Evolutionary conservation across 2,797 vertebrate species (phyloP), one percentile per base, ranked within the genome.

Genomic region (Tinamus major): DNA sequence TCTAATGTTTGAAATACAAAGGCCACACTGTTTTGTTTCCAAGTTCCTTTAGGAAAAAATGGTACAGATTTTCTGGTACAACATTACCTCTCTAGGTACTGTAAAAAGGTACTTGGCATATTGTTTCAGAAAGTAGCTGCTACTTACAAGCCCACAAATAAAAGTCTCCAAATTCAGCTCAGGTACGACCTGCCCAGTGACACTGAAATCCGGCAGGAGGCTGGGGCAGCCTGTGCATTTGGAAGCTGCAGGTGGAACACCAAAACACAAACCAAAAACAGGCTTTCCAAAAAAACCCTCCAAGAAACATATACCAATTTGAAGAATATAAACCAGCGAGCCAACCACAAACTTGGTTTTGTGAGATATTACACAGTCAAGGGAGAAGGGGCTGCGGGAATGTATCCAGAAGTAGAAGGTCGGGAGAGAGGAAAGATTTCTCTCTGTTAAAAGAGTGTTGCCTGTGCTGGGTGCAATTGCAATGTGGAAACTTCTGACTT

Each of bases 1-100:
- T 90, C 81, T 93, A 95, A 96, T 95, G 93, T 96, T 89, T 93
- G 69, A 90, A 96, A 94, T 79, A 96, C 93, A 96, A 95, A 95
- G 88, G 65, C 59, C 78, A 77, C 80, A 90, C 78, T 96, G 91
- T 96, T 93, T 95, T 92, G 92, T 95, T 90, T 96, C 92, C 84
- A 96, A 67, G 77, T 87, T 91, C 59, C 17, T 95, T 87, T 72
- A 89, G 79, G 74, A 92, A 95, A 95, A 94, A 89, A 85, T 65
- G 62, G 59, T 83, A 69, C 29, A 77, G 68, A 31, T 58, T 92
- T 91, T 91, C 79, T 79, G 6, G 75, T 95, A 89, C 4, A 5
- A 24, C 42, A 89, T 79, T 87, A 86, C 64, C 31, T 93, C 58
- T 91, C 56, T 79, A 91, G 71, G 64, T 88, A 86, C 41, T 61